These are phyloP conservation scores for Autographa gamma DNA, from an alignment of 2,888 invertebrate species.

Conservation along the genomic window DNA sequence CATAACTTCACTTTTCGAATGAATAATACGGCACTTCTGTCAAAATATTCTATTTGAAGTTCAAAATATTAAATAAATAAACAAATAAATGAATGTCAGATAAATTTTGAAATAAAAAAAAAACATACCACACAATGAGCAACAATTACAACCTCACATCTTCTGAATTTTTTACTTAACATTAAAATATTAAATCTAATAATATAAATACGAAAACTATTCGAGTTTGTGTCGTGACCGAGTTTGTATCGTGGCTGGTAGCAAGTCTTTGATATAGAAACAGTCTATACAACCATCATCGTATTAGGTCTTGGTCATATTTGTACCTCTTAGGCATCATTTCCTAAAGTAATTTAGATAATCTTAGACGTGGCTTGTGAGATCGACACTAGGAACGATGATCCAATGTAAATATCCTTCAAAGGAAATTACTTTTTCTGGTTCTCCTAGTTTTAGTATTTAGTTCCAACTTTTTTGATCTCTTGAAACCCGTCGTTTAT, in stretches of 20 bases:
- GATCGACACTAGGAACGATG: conserved; percentile 32
- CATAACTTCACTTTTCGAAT: conserved; percentile 37
- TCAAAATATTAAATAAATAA: conserved; percentile 34
- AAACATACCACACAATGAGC: conserved; percentile 65
- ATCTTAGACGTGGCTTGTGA: conserved; percentile 25
- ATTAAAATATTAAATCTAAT: conserved; percentile 66
- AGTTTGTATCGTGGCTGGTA: conserved; percentile 45
- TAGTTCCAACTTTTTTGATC: conserved; percentile 10
- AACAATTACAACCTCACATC: conserved; percentile 68
- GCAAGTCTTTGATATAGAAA: conserved; percentile 38
- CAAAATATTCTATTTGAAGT: conserved; percentile 24
- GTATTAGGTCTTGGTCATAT: conserved; percentile 47
- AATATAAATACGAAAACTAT: conserved; percentile 74
- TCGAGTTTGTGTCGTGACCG: conserved; percentile 77
- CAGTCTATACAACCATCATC: conserved; percentile 33
- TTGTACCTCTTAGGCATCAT: conserved; percentile 56
- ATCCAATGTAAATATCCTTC: conserved; percentile 15
- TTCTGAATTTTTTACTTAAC: conserved; percentile 58
- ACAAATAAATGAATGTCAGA: conserved; percentile 55
- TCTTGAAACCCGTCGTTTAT: conserved; percentile 21
- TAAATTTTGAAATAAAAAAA: conserved; percentile 54
- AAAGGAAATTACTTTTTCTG: no score
- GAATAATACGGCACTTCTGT: conserved; percentile 51
- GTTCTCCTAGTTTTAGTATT: no score
- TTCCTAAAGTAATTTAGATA: conserved; percentile 31